Percentiles rank a stretch among this genome's conserved stretches.
phyloP scores from a whole-genome alignment of 2,113 vertebrate genomes.

The Pristiophorus japonicus region DNA sequence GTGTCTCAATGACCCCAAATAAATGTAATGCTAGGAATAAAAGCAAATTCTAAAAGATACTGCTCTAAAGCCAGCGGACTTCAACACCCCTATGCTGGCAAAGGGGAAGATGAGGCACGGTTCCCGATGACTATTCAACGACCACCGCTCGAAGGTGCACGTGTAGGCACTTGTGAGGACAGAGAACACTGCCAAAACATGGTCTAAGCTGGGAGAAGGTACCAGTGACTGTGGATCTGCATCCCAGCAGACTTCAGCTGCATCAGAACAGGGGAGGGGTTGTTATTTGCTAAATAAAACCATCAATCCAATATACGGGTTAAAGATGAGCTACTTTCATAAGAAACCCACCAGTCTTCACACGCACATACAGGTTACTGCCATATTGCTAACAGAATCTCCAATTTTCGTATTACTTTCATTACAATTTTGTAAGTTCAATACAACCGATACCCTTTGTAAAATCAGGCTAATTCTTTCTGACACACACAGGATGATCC shows the following conservation, averaged over 20 bases:
- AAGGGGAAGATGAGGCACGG: neutral
- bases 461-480: neutral
- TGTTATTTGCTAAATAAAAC: neutral
- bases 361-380: neutral
- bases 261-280: neutral
- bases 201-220: neutral
- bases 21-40: neutral
- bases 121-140: neutral
- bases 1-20: neutral
- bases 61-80: neutral
- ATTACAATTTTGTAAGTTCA: neutral
- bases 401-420: neutral
- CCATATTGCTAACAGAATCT: neutral
- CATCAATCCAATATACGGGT: neutral
- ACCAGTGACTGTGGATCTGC: neutral
- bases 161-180: neutral
- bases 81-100: neutral
- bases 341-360: neutral
- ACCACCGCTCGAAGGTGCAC: neutral
- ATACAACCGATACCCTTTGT: neutral
- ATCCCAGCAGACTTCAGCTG: neutral
- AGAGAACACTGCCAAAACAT: neutral
- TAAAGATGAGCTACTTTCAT: no score
- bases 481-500: neutral
- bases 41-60: neutral